Evolutionary conservation across 1,140 invertebrate genomes (phyloP), one percentile per base, ranked within the genome.

Genomic region (Ephestia elutella): DNA sequence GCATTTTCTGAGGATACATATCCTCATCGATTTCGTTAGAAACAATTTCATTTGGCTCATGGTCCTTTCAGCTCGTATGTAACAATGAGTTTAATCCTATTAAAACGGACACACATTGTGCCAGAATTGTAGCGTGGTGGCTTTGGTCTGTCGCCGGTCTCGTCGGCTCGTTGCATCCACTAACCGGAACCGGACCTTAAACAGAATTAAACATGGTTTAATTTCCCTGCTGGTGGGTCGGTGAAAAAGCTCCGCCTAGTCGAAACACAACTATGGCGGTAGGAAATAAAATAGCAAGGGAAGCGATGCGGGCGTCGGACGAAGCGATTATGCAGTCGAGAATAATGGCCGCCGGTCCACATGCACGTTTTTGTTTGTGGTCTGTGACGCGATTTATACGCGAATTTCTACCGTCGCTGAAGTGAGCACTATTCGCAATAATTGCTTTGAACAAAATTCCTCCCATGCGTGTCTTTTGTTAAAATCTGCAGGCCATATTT

Each of bases 321-420:
- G 85, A 85, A 86, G 81, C 85, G 85, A 87, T 87, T 87, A 87
- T 87, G 82, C 85, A 86, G 85, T 87, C 83, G 83, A 88, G 83
- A 88, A 86, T 88, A 88, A 86, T 88, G 83, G 86, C 70, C 79
- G 78, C 80, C 80, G 80, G 83, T 88, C 86, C 83, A 84, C 86
- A 84, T 88, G 83, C 82, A 88, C 83, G 86, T 88, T 88, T 88
- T 88, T 88, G 86, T 88, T 88, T 88, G 86, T 86, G 86, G 86
- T 84, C 86, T 88, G 80, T 84, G 86, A 88, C 83, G 83, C 86
- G 83, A 88, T 88, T 88, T 88, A 88, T 88, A 86, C 83, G 76
- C 73, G 83, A 86, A 86, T 84, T 86, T 86, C 83, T 83, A 81
- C 85, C 82, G 75, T 82, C 78, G 80, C 82, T 80, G 80, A 87